Conservation (phyloP, 23 tunicate species). For the Styela clava region DNA sequence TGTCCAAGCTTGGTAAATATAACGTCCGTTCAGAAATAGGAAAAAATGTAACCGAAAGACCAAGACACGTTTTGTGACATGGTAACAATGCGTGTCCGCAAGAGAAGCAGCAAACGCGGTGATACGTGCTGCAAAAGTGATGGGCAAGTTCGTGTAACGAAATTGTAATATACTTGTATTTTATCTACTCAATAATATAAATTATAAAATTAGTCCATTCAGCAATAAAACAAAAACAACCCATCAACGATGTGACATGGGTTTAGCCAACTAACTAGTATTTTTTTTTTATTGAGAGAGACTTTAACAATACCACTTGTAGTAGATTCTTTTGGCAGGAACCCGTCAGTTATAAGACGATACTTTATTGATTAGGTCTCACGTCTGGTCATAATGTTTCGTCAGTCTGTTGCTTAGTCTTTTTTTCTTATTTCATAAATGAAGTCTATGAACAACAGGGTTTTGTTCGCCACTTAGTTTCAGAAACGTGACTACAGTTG, state of each 20-base stretch:
- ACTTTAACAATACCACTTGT: neutral
- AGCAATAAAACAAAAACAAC: too few species aligned
- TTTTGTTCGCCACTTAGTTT: neutral
- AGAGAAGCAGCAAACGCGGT: too few species aligned
- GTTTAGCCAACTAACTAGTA: too few species aligned
- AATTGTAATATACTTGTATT: too few species aligned
- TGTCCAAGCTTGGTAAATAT: neutral
- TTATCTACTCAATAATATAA: too few species aligned
- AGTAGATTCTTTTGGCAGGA: neutral
- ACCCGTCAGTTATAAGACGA: neutral
- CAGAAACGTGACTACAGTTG: neutral
- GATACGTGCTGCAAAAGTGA: neutral
- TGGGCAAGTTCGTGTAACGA: neutral
- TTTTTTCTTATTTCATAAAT: too few species aligned
- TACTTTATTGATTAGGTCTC: neutral
- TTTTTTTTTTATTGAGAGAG: neutral
- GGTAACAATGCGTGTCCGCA: neutral
- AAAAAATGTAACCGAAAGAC: neutral
- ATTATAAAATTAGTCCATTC: too few species aligned
- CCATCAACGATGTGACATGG: neutral
- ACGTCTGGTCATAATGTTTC: neutral
- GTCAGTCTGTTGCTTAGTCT: neutral
- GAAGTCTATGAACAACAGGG: too few species aligned
- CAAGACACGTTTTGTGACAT: neutral
- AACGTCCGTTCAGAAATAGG: too few species aligned